Base-by-base conservation (phyloP, 1,140 invertebrate species). In the Drosophila quadrilineata region DNA sequence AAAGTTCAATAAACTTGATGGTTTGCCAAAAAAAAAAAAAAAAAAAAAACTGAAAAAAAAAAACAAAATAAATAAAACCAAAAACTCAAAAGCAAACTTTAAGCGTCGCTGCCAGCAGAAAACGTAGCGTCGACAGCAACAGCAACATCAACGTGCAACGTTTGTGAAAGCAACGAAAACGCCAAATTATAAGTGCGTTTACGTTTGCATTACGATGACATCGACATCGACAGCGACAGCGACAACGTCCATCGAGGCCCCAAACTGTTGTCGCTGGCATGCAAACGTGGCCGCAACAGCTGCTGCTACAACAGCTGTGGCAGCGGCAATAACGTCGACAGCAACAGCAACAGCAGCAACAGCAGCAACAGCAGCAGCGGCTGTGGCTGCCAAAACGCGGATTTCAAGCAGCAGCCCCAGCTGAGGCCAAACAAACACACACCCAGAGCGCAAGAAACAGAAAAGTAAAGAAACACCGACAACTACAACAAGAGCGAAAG, bases 381-480 rank as follows among this genome's bases (percentile, higher is more conserved):
- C 12, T 38, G 17, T n/a, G 4, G 36, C 36, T 40, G 36, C 36
- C 36, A 40, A 40, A 40, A 40, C 36, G 16, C 36, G 16, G 36
- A 40, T 40, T 40, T 40, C 17, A n/a, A 40, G 36, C 36, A 40
- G 17, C 36, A 19, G 10, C 17, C 5, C 5, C 33, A 14, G 12
- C 33, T 4, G 36, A 19, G 35, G 35, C 36, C 62, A 52, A 64
- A 62, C 73, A 38, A 67, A 56, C 67, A 54, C 63, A 54, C 49
- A 64, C 71, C 82, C 67, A 80, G 82, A 80, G 76, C 75, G 82
- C 82, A 80, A 80, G 82, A 71, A 80, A 80, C 82, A 71, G 67
- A 82, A 79, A 76, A 79, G 60, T 26, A 71, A 75, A 49, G 43
- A 69, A 45, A 69, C 40, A 69, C 68, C n/a, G n/a, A 68, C 53